A percentile compares a stretch with the other conserved stretches of the same genome.
phyloP scores from a whole-genome alignment of 2,888 invertebrate species.

The Aspidapion aeneum region DNA sequence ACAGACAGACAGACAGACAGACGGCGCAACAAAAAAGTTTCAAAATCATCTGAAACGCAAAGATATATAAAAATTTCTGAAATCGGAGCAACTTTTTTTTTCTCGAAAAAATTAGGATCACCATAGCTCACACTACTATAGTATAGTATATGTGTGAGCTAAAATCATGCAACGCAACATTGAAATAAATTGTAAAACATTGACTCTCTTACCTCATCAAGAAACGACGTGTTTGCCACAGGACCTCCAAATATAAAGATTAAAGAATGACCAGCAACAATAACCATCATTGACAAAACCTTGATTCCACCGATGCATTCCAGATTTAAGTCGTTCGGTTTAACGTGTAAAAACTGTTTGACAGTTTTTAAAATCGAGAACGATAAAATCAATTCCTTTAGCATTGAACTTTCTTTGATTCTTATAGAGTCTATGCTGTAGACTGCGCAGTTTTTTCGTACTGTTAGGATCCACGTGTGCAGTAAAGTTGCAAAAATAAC shows the following conservation, averaged over 20 bases:
- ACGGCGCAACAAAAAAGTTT: no score
- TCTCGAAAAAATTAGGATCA: no score
- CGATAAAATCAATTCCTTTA: constrained; percentile 42
- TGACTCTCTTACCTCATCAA: constrained; percentile 60
- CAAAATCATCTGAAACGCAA: no score
- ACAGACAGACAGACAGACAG: no score
- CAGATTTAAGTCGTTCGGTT: constrained; percentile 57
- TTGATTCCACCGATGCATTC: constrained; percentile 58
- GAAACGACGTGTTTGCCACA: constrained; percentile 61
- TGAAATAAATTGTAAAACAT: no score
- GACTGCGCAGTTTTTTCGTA: constrained; percentile 27
- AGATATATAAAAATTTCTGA: no score
- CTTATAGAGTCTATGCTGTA: constrained; percentile 28
- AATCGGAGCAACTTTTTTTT: no score
- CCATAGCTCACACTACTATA: no score
- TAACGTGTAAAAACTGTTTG: constrained; percentile 57
- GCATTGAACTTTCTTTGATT: constrained; percentile 17
- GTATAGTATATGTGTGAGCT: no score
- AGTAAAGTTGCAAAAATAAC: constrained; percentile 35
- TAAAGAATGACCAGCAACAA: constrained; percentile 63
- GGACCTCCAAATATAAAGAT: constrained; percentile 66
- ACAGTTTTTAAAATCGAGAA: constrained; percentile 60
- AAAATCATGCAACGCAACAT: no score
- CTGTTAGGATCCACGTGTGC: constrained; percentile 32
- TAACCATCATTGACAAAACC: constrained; percentile 63